phyloP scores from a whole-genome alignment of 2,113 vertebrate species.

The Equus przewalskii region DNA sequence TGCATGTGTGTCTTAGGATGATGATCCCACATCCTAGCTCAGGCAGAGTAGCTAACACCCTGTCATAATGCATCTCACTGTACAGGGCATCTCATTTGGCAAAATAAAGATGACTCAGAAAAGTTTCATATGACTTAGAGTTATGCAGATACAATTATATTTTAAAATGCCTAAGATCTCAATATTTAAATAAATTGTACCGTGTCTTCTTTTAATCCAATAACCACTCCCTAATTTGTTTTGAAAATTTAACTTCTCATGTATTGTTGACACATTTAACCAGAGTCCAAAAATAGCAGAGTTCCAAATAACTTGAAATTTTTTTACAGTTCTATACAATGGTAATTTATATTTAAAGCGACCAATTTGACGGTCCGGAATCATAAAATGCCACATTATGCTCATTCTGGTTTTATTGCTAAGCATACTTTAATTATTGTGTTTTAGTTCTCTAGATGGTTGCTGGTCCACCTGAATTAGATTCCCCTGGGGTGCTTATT shows the following conservation, averaged over 20 bases:
- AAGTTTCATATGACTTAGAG: neutral
- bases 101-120: slow-evolving; percentile 42
- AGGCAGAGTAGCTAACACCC: neutral
- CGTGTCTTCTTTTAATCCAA: slow-evolving; percentile 32
- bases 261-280: slow-evolving; percentile 44
- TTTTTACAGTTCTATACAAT: slow-evolving; percentile 41
- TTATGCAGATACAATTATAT: slow-evolving; percentile 12
- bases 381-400: slow-evolving; percentile 41
- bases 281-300: neutral
- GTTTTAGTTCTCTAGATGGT: slow-evolving; percentile 17
- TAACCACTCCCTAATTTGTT: slow-evolving; percentile 48
- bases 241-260: slow-evolving; percentile 48
- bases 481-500: neutral
- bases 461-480: slow-evolving; percentile 40
- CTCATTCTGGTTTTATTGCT: slow-evolving; percentile 29
- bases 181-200: slow-evolving; percentile 53
- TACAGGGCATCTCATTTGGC: neutral
- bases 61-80: neutral
- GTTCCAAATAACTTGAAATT: neutral
- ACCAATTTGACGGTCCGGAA: neutral
- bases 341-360: slow-evolving; percentile 37
- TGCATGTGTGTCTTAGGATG: neutral
- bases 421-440: slow-evolving; percentile 37
- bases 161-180: slow-evolving; percentile 47
- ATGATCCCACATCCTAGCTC: neutral